Base-by-base conservation (phyloP, 2,797 vertebrate genomes). In the Onychomys leucogaster region DNA sequence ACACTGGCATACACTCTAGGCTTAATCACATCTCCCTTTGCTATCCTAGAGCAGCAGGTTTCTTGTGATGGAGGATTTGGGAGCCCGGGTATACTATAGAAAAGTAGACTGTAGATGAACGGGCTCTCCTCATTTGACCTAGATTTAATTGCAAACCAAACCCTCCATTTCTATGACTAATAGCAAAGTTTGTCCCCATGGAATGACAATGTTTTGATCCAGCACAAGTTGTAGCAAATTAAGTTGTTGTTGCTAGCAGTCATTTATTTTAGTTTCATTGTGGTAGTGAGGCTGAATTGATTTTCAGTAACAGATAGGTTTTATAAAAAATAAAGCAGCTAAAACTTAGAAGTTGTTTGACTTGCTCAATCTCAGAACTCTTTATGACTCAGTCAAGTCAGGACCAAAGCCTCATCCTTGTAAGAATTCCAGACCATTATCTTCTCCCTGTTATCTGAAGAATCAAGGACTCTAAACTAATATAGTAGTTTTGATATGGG, bases 401-500 rank as follows among this genome's bases (percentile, higher is more conserved):
- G 37, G 23, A 94, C 6, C 29, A 41, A 43, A 82, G 63, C 5
- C 8, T 11, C 41, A 34, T 63, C 61, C 17, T 76, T n/a, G 81
- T 88, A 37, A 46, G 23, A 86, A 32, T 81, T 55, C 0, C 25
- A 96, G 61, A 14, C 23, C 13, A 27, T 37, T 10, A 57, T 61
- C 29, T 32, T 89, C 65, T 7, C 29, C 55, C 5, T 34, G 27
- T n/a, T 46, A 59, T 78, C 41, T 94, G 27, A 93, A 94, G 89
- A 89, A 77, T 71, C 43, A 67, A 77, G 63, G 41, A 92, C 73
- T 34, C 11, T 34, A 73, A 82, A 41, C 11, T 32, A 71, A 34
- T 78, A 13, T 43, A 49, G 57, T 82, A 93, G 97, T 98, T 97
- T 84, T 98, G 94, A 83, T 94, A 97, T 55, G 82, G 71, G 0